Conservation (phyloP, 2,797 vertebrate genomes). For the Gymnocypris eckloni region DNA sequence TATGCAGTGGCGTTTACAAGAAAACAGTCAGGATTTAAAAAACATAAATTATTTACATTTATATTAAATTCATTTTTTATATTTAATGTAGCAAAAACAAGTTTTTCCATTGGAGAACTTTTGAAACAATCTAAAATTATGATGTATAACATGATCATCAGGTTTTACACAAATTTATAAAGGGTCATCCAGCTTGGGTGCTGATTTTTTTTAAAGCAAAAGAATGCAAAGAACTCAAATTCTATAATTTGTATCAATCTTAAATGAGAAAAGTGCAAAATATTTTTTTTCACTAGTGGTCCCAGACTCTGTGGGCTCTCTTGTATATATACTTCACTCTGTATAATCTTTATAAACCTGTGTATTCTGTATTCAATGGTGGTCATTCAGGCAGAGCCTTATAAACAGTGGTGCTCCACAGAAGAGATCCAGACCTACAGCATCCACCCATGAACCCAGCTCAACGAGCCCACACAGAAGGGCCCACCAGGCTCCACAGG, state of each 20-base stretch:
- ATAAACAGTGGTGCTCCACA: slow-evolving; percentile 10
- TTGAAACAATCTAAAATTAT: not conserved
- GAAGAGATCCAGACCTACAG: slow-evolving; percentile 54
- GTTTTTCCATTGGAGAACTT: not conserved
- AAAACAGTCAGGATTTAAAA: too few relatives aligned
- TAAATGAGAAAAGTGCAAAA: not conserved
- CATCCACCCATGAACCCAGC: not conserved
- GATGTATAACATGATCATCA: not conserved
- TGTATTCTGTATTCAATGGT: not conserved
- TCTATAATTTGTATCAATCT: not conserved
- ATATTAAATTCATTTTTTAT: not conserved
- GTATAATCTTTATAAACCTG: not conserved
- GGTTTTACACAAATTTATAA: not conserved
- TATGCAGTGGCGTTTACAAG: too few relatives aligned
- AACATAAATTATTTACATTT: not conserved
- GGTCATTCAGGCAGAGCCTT: slow-evolving; percentile 44
- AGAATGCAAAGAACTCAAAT: not conserved
- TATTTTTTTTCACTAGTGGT: not conserved
- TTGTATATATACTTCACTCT: not conserved
- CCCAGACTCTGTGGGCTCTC: not conserved
- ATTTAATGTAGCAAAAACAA: not conserved
- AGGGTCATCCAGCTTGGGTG: not conserved
- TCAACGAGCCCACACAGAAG: not conserved
- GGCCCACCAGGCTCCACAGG: not conserved
- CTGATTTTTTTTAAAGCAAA: not conserved